A percentile compares a stretch with the other conserved stretches of the same genome.
Evolutionary conservation across 1,140 invertebrate genomes (phyloP).

Genomic region (Tetramorium alpestre): DNA sequence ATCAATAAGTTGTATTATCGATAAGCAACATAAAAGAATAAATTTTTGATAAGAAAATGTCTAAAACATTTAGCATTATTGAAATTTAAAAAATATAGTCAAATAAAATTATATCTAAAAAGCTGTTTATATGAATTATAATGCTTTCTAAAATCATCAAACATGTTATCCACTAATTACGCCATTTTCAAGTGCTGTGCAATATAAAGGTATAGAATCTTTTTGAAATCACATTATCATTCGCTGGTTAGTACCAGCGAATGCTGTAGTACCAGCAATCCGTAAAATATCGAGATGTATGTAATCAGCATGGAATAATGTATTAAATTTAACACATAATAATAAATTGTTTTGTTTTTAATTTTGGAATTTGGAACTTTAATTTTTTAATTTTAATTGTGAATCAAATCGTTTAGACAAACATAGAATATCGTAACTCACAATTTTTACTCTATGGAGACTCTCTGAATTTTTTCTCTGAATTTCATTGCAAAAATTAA

Average conservation of each 20-base stretch:
- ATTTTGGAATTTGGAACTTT: neutral
- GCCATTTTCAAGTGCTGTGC: neutral
- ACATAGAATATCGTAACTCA: neutral
- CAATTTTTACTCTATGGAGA: neutral
- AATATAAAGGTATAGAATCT: neutral
- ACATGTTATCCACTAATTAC: neutral
- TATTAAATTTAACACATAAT: neutral
- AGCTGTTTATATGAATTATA: too few species aligned
- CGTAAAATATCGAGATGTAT: neutral
- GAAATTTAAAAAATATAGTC: neutral
- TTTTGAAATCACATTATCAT: neutral
- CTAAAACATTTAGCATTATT: neutral
- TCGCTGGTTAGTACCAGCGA: neutral
- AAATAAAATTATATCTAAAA: neutral
- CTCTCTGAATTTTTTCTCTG: neutral
- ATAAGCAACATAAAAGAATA: neutral
- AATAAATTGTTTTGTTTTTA: neutral
- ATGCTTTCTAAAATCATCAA: neutral
- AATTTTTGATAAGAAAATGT: neutral
- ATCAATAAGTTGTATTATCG: constrained; percentile 21
- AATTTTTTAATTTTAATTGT: neutral
- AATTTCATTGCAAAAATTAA: neutral
- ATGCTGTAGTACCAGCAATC: constrained; percentile 24
- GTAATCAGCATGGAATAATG: neutral
- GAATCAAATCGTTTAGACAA: neutral